Conservation (phyloP, 2,888 invertebrate species). For the Tolmerus cingulatus region DNA sequence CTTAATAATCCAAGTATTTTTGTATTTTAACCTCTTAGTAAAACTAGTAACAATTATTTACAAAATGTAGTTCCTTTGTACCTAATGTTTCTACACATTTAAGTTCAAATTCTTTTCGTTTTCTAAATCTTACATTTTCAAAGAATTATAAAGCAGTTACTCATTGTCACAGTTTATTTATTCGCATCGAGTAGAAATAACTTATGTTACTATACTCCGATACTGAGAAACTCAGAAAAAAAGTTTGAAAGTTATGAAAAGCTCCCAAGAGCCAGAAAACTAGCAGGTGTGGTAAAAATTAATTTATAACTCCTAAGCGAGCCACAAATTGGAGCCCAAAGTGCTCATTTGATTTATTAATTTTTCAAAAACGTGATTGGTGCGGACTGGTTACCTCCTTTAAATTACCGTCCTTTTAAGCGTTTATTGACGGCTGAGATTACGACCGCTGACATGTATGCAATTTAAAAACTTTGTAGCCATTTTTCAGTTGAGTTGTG, state of each 20-base stretch:
- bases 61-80: not conserved
- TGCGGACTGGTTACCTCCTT: not conserved
- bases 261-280: slow-evolving; percentile 39
- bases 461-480: not conserved
- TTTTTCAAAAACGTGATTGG: slow-evolving; percentile 45
- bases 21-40: not conserved
- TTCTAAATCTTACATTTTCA: not conserved
- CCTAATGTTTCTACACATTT: not conserved
- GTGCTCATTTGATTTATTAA: slow-evolving; percentile 46
- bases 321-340: slow-evolving; percentile 45
- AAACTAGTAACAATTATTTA: not conserved
- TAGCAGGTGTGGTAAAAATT: slow-evolving; percentile 47
- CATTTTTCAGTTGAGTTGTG: not conserved
- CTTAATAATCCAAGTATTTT: not conserved
- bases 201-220: not conserved
- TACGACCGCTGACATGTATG: not conserved
- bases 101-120: not conserved
- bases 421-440: not conserved
- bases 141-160: not conserved
- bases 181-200: not conserved
- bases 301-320: slow-evolving; percentile 47
- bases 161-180: not conserved
- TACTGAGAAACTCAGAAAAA: not conserved
- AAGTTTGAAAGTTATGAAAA: slow-evolving; percentile 29
- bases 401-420: not conserved